Percentiles rank a stretch among this genome's conserved stretches.
Conservation (phyloP, 2,888 invertebrate genomes). For the Cerceris rybyensis region DNA sequence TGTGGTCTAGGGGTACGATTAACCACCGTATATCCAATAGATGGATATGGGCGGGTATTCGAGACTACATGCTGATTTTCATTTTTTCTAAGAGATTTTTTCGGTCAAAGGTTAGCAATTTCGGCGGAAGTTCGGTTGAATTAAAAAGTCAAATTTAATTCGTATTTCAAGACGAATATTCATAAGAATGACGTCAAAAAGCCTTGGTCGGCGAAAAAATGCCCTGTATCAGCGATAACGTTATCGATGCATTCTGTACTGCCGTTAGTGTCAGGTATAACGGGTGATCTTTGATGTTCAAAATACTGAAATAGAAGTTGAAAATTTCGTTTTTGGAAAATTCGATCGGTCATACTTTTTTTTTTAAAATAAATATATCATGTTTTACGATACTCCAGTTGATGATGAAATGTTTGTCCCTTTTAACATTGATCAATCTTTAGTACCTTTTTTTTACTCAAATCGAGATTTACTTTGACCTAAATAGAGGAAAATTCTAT, state of each 20-base stretch:
- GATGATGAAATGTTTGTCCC: too few relatives aligned
- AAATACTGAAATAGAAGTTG: not conserved
- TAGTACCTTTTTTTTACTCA: too few relatives aligned
- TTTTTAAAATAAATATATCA: too few relatives aligned
- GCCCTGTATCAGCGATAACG: constrained; percentile 69
- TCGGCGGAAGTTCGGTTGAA: not conserved
- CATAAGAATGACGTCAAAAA: constrained; percentile 67
- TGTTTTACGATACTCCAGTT: too few relatives aligned
- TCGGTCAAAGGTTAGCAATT: constrained; percentile 70
- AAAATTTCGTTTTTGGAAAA: not conserved
- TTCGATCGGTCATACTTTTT: too few relatives aligned
- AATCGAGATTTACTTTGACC: too few relatives aligned
- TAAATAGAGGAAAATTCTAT: too few relatives aligned
- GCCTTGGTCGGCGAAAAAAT: constrained; percentile 65
- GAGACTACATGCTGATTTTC: constrained; percentile 80
- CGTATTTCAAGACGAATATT: constrained; percentile 64
- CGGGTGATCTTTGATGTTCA: constrained; percentile 28
- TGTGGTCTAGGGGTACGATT: constrained; percentile 80
- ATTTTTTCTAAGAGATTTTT: constrained; percentile 78
- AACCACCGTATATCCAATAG: constrained; percentile 57
- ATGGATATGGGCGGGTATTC: constrained; percentile 72
- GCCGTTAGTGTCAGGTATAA: constrained; percentile 44
- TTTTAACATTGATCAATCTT: too few relatives aligned
- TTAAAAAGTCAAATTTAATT: constrained; percentile 50
- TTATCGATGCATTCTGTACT: constrained; percentile 56